Evolutionary conservation across 2,113 vertebrate genomes (phyloP).

Genomic region (Tyrannus savana): DNA sequence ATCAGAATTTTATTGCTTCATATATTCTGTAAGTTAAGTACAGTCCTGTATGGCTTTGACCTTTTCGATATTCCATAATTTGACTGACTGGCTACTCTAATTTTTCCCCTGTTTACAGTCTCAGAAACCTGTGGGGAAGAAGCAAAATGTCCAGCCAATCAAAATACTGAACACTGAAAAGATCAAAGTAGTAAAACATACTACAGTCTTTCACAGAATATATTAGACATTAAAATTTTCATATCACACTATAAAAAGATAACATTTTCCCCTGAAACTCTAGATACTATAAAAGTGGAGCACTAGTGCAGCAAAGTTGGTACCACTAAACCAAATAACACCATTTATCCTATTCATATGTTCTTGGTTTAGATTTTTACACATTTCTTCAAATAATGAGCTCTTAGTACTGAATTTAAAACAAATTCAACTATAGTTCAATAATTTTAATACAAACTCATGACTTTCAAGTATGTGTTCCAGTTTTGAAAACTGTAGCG

Average conservation of each 20-base stretch:
- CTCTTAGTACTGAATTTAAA: background rate
- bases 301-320: background rate
- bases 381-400: background rate
- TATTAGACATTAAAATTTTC: constrained; percentile 49
- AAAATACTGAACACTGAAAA: constrained; percentile 15
- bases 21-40: constrained; percentile 43
- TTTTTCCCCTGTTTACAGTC: constrained; percentile 45
- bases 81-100: constrained; percentile 32
- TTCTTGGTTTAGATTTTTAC: background rate
- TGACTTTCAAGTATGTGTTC: background rate
- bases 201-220: background rate
- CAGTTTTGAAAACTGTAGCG: background rate
- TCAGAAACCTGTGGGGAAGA: constrained; percentile 21
- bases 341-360: background rate
- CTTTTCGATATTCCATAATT: constrained; percentile 64
- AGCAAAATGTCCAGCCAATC: constrained; percentile 18
- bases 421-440: background rate
- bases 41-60: constrained; percentile 39
- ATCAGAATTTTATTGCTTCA: constrained; percentile 30
- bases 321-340: constrained; percentile 3
- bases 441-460: background rate
- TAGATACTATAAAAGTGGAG: background rate
- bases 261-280: constrained; percentile 28
- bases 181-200: constrained; percentile 58
- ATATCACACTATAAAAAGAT: constrained; percentile 55